Percentiles rank a stretch among this genome's conserved stretches.
Evolutionary conservation across 2,113 vertebrate genomes (phyloP).

Genomic region (Herpetotheres cachinnans): DNA sequence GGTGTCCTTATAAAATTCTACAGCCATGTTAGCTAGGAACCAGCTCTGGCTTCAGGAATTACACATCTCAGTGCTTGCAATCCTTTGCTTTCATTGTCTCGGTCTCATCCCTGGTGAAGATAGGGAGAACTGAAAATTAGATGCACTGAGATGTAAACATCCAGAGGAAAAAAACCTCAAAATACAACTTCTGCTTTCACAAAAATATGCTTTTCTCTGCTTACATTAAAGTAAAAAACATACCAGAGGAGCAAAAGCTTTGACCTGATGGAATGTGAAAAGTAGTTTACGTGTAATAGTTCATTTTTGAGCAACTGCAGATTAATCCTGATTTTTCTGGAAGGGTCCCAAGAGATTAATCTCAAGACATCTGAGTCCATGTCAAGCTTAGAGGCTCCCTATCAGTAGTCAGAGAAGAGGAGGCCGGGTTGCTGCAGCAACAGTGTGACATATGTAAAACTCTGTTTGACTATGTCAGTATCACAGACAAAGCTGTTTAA

Average conservation of each 20-base stretch:
- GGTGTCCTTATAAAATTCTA: not conserved
- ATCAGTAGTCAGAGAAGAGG: not conserved
- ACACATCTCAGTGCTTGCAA: not conserved
- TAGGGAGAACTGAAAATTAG: not conserved
- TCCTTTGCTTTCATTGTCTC: not conserved
- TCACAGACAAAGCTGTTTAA: not conserved
- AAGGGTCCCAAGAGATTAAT: not conserved
- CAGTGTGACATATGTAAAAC: not conserved
- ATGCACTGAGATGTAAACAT: not conserved
- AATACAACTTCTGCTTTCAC: not conserved
- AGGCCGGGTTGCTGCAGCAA: slow-evolving; percentile 22
- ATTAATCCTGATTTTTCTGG: not conserved
- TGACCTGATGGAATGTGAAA: not conserved
- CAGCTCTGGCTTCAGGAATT: not conserved
- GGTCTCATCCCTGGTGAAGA: not conserved
- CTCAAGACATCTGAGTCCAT: not conserved
- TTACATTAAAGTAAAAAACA: not conserved
- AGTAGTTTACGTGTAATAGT: not conserved
- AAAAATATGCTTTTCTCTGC: not conserved
- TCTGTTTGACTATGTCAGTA: not conserved
- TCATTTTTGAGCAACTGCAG: not conserved
- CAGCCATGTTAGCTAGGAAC: not conserved
- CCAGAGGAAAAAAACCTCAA: not conserved
- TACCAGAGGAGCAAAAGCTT: not conserved
- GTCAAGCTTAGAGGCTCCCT: not conserved